Evolutionary conservation across 23 tunicate species (phyloP), one percentile per base, ranked within the genome.

Genomic region (Halocynthia roretzi): DNA sequence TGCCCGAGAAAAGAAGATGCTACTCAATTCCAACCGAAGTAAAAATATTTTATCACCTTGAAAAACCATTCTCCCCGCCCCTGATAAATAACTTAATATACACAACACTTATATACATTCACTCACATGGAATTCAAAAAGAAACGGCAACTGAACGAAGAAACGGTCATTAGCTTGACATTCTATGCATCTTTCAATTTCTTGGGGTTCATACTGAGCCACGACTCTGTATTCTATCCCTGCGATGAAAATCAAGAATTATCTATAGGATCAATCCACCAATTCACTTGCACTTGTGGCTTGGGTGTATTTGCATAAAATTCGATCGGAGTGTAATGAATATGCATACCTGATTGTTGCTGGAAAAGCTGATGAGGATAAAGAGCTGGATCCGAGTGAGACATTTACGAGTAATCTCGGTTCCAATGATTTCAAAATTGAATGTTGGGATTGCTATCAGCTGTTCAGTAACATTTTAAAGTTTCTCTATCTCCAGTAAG

Each of bases 181-280:
- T 67, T 80, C 69, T 12, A 90, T 84, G 70, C 96, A 90, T 40
- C 89, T 82, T 40, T 80, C 83, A 17, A 40, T 50, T 62, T 80
- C 89, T 53, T 90, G 96, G 8, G 96, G 96, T 60, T 84, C 89
- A 84, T 90, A 90, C 49, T 80, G 78, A 6, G 89, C 89, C 21
- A 84, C 55, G 83, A 90, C 70, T 23, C 68, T 58, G 56, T 90
- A 90, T 56, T 81, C 89, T 48, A 90, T 77, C 51, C 96, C 96
- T 90, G 76, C 14, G 77, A 18, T 15, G 12, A 6, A 77, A 48
- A 71, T 10, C 61, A 6, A 31, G 19, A 67, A 15, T 15, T 67
- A 67, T 67, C 0, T 14, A 58, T 58, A 58, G 15, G 5, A 58
- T 58, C 44, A 4, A 31, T 31, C 44, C 44, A 31, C 44, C 44